Base-by-base conservation (phyloP, 1,140 invertebrate genomes). In the Geopemphigus sp. region DNA sequence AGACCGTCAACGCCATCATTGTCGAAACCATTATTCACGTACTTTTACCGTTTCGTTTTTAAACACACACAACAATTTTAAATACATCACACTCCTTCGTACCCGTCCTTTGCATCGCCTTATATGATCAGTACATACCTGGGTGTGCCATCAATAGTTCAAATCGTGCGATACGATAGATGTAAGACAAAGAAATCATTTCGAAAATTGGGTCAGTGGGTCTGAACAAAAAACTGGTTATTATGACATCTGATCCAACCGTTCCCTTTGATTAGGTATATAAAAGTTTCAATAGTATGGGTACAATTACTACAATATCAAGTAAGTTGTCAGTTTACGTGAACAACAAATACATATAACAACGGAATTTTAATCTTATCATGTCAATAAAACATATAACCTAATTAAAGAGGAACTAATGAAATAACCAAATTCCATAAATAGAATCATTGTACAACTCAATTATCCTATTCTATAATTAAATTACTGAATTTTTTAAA, bases 151-250 rank as follows among this genome's bases (percentile, higher is more conserved):
- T 39, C 32, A 8, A 39, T 8, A 8, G 32, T 39, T 39, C 32
- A 8, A 4, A 39, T 39, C 32, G 32, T 39, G n/a, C n/a, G 32
- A 39, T 19, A n/a, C 10, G 19, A 4, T 64, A 22, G 61, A n/a
- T 17, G 29, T 39, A 39, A 39, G 8, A 39, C 3, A 39, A 39
- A 4, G 22, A 63, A 63, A n/a, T n/a, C 15, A 14, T 19, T 53
- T 54, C 10, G 3, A 54, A 72, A 54, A 72, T 54, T 29, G 11
- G 68, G 68, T 72, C 47, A 72, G 68, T 54, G 68, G 22, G 47
- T 12, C 19, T 10, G 15, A 12, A 72, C 24, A 14, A 72, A 72
- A 54, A 72, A 72, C 68, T 53, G 47, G 66, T 70, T 70, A 54
- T 72, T 72, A 54, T 29, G 45, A 17, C 32, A 68, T 68, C 39